Percentiles rank a stretch among this genome's conserved stretches.
Conservation (phyloP, 1,140 invertebrate species). For the Melitaea cinxia region DNA sequence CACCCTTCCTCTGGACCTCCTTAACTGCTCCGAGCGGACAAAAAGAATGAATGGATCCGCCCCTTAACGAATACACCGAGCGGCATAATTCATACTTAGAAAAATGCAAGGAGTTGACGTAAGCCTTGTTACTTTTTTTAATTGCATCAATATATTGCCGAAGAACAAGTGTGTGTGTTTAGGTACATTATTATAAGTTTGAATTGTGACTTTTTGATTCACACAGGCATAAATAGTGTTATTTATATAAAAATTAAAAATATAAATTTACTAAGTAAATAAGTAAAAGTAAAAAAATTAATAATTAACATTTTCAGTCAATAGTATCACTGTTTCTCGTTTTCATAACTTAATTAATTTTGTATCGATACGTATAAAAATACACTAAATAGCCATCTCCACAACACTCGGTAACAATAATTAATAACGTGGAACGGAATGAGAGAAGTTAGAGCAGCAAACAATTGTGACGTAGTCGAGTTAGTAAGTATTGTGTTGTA, state of each 20-base stretch:
- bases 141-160: constrained; percentile 38
- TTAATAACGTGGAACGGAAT: constrained; percentile 42
- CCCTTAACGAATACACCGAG: constrained; percentile 80
- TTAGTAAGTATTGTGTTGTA: constrained; percentile 42
- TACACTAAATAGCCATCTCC: constrained; percentile 22
- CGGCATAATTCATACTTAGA: constrained; percentile 80
- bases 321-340: neutral
- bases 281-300: no score
- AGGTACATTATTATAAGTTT: constrained; percentile 3
- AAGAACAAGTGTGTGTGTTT: neutral
- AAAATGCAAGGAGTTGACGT: constrained; percentile 78
- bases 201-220: neutral
- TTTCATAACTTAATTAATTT: neutral
- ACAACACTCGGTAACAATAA: constrained; percentile 40
- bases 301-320: no score
- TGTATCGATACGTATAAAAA: constrained; percentile 1
- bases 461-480: constrained; percentile 44
- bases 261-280: no score
- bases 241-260: no score
- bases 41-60: constrained; percentile 81
- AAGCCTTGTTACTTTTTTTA: constrained; percentile 58
- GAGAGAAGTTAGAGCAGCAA: constrained; percentile 44
- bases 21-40: constrained; percentile 76
- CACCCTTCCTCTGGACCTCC: constrained; percentile 64
- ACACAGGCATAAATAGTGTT: neutral